phyloP scores from a whole-genome alignment of 2,113 vertebrate genomes.

The Orycteropus afer region DNA sequence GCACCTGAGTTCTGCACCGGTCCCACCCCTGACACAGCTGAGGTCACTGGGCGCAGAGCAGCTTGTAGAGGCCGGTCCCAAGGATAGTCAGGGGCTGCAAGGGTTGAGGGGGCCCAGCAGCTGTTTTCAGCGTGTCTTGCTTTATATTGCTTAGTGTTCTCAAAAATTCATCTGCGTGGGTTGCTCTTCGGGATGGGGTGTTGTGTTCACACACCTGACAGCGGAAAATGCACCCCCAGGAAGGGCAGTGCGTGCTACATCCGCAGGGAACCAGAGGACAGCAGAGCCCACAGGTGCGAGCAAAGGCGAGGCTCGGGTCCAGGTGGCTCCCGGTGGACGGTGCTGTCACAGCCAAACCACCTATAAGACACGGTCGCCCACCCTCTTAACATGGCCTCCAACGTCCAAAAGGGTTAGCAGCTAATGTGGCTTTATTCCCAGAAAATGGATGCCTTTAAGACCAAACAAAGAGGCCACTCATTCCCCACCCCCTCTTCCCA shows the following conservation, averaged over 20 bases:
- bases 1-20: constrained; percentile 46
- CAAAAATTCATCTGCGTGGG: not conserved
- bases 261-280: constrained; percentile 58
- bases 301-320: not conserved
- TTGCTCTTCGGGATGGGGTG: not conserved
- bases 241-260: not conserved
- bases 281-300: constrained; percentile 82
- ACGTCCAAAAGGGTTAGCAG: constrained; percentile 66
- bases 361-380: constrained; percentile 58
- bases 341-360: not conserved
- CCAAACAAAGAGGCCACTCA: constrained; percentile 69
- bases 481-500: not conserved
- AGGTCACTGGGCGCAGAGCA: constrained; percentile 21
- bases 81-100: not conserved
- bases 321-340: not conserved
- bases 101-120: not conserved
- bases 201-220: not conserved
- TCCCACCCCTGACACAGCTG: constrained; percentile 13
- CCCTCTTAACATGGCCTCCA: constrained; percentile 43
- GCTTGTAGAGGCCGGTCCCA: constrained; percentile 29
- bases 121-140: not conserved
- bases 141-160: constrained; percentile 41
- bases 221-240: not conserved
- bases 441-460: constrained; percentile 82
- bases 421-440: constrained; percentile 81